phyloP scores from a whole-genome alignment of 2,888 invertebrate genomes.

The Esperia sulphurella region DNA sequence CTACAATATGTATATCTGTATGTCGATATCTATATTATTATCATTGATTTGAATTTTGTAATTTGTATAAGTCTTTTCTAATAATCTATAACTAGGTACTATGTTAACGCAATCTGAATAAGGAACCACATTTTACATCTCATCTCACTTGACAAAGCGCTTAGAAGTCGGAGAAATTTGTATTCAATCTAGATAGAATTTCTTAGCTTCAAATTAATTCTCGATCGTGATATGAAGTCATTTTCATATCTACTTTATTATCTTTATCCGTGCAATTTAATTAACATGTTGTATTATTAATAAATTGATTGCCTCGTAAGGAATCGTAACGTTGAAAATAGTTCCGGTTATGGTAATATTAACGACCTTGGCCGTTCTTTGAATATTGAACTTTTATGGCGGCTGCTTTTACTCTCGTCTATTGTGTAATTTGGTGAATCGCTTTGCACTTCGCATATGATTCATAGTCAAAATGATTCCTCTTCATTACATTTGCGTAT shows the following conservation, averaged over 20 bases:
- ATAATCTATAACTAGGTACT: too few relatives aligned
- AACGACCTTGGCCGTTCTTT: conserved; percentile 23
- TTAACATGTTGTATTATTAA: conserved; percentile 10
- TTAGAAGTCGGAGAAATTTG: conserved; percentile 1
- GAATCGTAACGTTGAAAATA: conserved; percentile 18
- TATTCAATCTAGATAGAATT: conserved; percentile 4
- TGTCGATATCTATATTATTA: too few relatives aligned
- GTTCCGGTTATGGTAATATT: conserved; percentile 32
- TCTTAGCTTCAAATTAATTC: conserved; percentile 7
- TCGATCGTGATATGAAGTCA: conserved; percentile 7
- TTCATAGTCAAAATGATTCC: background rate
- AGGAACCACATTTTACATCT: too few relatives aligned
- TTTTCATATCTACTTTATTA: conserved; percentile 11
- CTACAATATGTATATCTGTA: too few relatives aligned
- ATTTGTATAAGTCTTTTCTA: too few relatives aligned
- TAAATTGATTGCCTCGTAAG: conserved; percentile 3
- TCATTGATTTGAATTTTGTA: too few relatives aligned
- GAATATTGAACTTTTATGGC: conserved; percentile 25
- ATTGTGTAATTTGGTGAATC: background rate
- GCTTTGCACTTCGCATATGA: background rate
- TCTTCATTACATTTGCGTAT: conserved; percentile 16
- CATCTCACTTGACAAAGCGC: background rate
- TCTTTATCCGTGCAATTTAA: conserved; percentile 7
- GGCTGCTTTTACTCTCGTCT: conserved; percentile 13
- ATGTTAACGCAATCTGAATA: too few relatives aligned